Evolutionary conservation across 2,888 invertebrate species (phyloP).

Genomic region (Pasiphila rectangulata): DNA sequence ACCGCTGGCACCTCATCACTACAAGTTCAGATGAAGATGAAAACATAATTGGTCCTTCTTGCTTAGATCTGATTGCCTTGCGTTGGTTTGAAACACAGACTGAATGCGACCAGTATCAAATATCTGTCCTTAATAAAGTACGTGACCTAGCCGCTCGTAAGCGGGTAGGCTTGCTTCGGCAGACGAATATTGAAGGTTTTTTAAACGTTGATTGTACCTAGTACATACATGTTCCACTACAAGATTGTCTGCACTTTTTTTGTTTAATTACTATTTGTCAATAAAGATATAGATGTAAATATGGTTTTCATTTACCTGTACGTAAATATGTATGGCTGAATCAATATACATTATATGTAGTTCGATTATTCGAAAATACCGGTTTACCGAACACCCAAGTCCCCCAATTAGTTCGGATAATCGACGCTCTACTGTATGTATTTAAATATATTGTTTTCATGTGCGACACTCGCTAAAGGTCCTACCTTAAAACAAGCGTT

Average conservation of each 20-base stretch:
- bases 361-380: too few relatives aligned
- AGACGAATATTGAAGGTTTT: neutral
- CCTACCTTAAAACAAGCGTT: too few relatives aligned
- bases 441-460: too few relatives aligned
- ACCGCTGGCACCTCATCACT: constrained; percentile 15
- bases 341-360: too few relatives aligned
- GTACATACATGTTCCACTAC: neutral
- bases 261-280: too few relatives aligned
- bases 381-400: too few relatives aligned
- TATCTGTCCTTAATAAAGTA: constrained; percentile 15
- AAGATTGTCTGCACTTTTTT: constrained; percentile 1
- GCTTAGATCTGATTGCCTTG: constrained; percentile 28
- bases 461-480: too few relatives aligned
- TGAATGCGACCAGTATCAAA: constrained; percentile 29
- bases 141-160: neutral
- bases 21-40: constrained; percentile 24
- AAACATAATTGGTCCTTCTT: constrained; percentile 15
- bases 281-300: constrained; percentile 12
- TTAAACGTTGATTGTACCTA: neutral
- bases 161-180: neutral
- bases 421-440: too few relatives aligned
- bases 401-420: too few relatives aligned
- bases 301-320: constrained; percentile 19
- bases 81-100: constrained; percentile 32
- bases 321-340: constrained; percentile 14